Evolutionary conservation across 1,140 invertebrate genomes (phyloP), one percentile per base, ranked within the genome.

Genomic region (Odontomachus brunneus): DNA sequence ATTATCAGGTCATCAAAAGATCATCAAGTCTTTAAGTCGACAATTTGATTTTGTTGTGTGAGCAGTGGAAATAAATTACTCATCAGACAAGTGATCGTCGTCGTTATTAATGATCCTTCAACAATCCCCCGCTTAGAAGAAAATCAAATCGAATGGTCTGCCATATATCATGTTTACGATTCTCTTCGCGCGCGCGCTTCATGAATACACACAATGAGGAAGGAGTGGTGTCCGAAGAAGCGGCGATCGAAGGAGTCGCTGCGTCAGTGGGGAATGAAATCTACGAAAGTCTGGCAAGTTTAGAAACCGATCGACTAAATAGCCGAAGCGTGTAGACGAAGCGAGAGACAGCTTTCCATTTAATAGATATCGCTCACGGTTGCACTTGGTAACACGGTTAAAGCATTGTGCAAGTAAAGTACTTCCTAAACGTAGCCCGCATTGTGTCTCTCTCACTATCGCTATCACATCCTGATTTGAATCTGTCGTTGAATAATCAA

Each of bases 221-320:
- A 11, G 9, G 3, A 1, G 9, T 0, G 9, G 9, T 7, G 38
- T 5, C 15, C 2, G 11, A 76, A 65, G 15, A 59, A 4, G n/a
- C n/a, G n/a, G n/a, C n/a, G n/a, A n/a, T n/a, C n/a, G n/a, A n/a
- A n/a, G n/a, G n/a, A n/a, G n/a, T n/a, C n/a, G n/a, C n/a, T n/a
- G n/a, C n/a, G n/a, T n/a, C n/a, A 80, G 66, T 80, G 57, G 75
- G 51, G 33, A 80, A 80, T 80, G 75, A 80, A 80, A 80, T 55
- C 51, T 51, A 80, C 63, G 75, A 69, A 67, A 67, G 75, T 59
- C 51, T 12, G 17, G 29, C 65, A 80, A 44, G 65, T 80, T 69
- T 80, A 80, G 75, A 80, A 69, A 80, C 51, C 17, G 22, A 69
- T 78, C 22, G 49, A 29, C 14, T 55, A 78, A 69, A 48, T 29